Evolutionary conservation across 2,888 invertebrate genomes (phyloP), one percentile per base, ranked within the genome.

Genomic region (Dicranocentrus wangi): DNA sequence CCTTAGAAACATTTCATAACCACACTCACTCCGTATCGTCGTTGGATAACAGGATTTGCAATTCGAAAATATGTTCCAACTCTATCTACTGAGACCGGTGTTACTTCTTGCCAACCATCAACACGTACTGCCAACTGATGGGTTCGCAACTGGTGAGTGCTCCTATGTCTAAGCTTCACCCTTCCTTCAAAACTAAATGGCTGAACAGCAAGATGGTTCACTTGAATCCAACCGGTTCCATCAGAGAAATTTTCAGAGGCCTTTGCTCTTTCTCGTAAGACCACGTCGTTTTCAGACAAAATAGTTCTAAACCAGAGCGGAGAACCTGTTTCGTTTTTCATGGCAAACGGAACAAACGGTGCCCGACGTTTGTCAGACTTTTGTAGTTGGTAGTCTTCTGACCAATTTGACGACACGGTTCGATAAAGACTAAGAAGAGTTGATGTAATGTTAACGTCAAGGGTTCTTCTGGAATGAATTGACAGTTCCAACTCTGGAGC

Each of bases 61-160:
- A 92, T 92, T n/a, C 95, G 90, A 88, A 98, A 99, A 90, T 94
- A 99, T 55, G 95, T 92, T 1, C 99, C 99, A 23, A 98, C 98
- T 89, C 95, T 93, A 89, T 99, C 99, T 0, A 99, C 95, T 8
- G 97, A 95, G 17, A 99, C 94, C 0, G 98, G 96, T 85, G 93
- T 93, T 68, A 96, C 92, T 42, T 92, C 90, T 84, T 93, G 92
- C 97, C 98, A 99, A 69, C 96, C 97, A 86, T 96, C 94, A 23
- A 99, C 93, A 71, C 94, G 92, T 47, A 98, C 94, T 51, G 93
- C 92, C 83, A 99, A 91, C 89, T 97, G 97, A 90, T 97, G 96
- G 87, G 95, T 92, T 87, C 93, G 91, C 86, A 93, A 91, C 87
- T 93, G 92, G 88, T 94, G 95, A 0, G 94, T 93, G 88, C 94